phyloP scores from a whole-genome alignment of 1,140 invertebrate genomes.

The Apis mellifera region DNA sequence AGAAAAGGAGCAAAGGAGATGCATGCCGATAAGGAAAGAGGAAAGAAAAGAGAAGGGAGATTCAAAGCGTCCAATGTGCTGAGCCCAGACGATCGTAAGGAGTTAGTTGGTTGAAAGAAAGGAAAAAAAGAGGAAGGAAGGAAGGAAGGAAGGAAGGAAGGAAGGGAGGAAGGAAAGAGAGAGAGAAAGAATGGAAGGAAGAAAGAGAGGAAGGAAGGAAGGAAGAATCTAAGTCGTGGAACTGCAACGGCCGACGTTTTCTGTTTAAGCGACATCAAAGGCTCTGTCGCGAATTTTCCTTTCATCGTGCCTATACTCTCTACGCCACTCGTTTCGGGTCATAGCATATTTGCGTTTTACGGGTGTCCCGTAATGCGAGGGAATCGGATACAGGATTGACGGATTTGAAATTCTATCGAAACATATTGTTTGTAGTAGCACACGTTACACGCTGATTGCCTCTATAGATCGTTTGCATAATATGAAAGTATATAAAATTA shows the following conservation, averaged over 20 bases:
- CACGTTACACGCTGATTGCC: too few species aligned
- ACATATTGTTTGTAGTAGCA: too few species aligned
- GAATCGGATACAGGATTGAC: background rate
- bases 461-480: too few species aligned
- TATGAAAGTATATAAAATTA: too few species aligned
- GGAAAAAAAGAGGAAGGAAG: background rate
- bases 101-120: constrained; percentile 27
- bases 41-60: constrained; percentile 23
- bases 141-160: background rate
- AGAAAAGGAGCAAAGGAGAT: constrained; percentile 65
- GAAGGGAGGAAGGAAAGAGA: constrained; percentile 2
- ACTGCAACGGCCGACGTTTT: constrained; percentile 61
- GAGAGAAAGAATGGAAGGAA: constrained; percentile 17
- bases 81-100: constrained; percentile 47
- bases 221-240: constrained; percentile 44
- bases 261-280: constrained; percentile 71
- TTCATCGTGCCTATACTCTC: constrained; percentile 27
- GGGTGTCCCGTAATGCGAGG: background rate
- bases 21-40: constrained; percentile 49
- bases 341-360: constrained; percentile 30
- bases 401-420: background rate
- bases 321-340: constrained; percentile 4
- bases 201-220: constrained; percentile 51
- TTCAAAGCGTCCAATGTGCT: constrained; percentile 57
- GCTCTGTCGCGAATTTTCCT: constrained; percentile 69